A percentile compares a stretch with the other conserved stretches of the same genome.
phyloP scores from a whole-genome alignment of 2,888 invertebrate genomes.

The Leptodirus hochenwartii region DNA sequence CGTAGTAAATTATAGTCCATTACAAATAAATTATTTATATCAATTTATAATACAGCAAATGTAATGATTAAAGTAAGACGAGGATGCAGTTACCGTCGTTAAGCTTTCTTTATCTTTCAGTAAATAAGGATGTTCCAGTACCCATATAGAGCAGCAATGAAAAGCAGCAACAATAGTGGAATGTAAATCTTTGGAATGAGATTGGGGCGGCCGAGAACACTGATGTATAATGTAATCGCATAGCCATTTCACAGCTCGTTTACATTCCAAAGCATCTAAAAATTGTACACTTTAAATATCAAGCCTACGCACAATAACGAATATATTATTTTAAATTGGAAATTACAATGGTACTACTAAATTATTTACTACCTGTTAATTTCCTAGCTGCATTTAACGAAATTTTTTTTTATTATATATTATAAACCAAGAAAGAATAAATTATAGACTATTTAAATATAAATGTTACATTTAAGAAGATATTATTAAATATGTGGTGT shows the following conservation, averaged over 20 bases:
- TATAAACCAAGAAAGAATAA: conserved; percentile 2
- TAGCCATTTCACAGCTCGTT: conserved; percentile 89
- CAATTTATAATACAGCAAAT: not conserved
- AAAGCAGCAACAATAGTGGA: conserved; percentile 89
- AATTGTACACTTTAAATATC: conserved; percentile 7
- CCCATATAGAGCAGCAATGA: conserved; percentile 81
- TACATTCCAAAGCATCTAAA: conserved; percentile 72
- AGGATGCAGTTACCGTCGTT: conserved; percentile 43
- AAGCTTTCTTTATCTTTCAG: conserved; percentile 84
- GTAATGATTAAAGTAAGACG: not conserved
- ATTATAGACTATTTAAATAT: not conserved
- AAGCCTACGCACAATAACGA: not conserved
- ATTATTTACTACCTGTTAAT: conserved; percentile 28
- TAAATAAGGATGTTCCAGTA: conserved; percentile 77
- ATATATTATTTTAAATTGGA: conserved; percentile 4
- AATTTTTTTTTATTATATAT: not conserved
- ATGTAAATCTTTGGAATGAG: conserved; percentile 85
- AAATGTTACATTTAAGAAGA: conserved; percentile 3
- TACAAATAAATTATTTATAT: conserved; percentile 4
- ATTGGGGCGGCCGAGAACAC: conserved; percentile 84
- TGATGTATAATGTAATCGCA: conserved; percentile 96
- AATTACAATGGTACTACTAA: not conserved
- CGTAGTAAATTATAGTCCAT: conserved; percentile 1
- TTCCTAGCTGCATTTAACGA: conserved; percentile 28
- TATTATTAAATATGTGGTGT: not conserved